Evolutionary conservation across 2,888 invertebrate species (phyloP).

Genomic region (Mesoligia furuncula): DNA sequence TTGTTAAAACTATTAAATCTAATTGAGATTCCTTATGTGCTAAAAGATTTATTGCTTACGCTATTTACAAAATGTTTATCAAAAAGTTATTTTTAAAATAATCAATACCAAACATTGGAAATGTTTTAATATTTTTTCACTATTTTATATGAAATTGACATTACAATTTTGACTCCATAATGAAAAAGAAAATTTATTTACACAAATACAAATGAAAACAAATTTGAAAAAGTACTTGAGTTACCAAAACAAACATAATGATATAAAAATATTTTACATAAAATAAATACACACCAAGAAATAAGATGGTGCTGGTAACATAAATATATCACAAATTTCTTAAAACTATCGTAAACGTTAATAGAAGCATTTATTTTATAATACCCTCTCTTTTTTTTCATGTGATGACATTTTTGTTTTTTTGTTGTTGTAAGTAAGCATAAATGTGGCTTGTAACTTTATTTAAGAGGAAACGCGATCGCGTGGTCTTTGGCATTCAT

Average conservation of each 20-base stretch:
- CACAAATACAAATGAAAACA: background rate
- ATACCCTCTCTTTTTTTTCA: background rate
- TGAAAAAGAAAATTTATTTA: conserved; percentile 1
- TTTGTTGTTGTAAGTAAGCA: conserved; percentile 9
- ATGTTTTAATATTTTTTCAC: conserved; percentile 17
- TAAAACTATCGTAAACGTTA: background rate
- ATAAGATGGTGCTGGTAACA: conserved; percentile 37
- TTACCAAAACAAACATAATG: background rate
- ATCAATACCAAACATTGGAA: conserved; percentile 13
- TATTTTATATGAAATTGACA: background rate
- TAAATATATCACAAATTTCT: conserved; percentile 18
- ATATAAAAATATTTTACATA: background rate
- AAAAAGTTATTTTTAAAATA: conserved; percentile 4
- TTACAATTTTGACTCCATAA: conserved; percentile 2
- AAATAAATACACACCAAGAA: background rate
- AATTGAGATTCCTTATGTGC: conserved; percentile 19
- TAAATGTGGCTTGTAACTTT: background rate
- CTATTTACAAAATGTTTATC: conserved; percentile 24
- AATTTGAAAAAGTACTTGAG: conserved; percentile 1
- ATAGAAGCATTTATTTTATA: conserved; percentile 33
- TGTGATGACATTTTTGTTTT: background rate
- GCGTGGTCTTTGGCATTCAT: background rate
- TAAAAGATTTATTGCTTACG: conserved; percentile 19
- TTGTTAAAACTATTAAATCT: conserved; percentile 18
- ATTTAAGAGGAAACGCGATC: background rate